Evolutionary conservation across 2,888 invertebrate species (phyloP).

Genomic region (Tinea trinotella): DNA sequence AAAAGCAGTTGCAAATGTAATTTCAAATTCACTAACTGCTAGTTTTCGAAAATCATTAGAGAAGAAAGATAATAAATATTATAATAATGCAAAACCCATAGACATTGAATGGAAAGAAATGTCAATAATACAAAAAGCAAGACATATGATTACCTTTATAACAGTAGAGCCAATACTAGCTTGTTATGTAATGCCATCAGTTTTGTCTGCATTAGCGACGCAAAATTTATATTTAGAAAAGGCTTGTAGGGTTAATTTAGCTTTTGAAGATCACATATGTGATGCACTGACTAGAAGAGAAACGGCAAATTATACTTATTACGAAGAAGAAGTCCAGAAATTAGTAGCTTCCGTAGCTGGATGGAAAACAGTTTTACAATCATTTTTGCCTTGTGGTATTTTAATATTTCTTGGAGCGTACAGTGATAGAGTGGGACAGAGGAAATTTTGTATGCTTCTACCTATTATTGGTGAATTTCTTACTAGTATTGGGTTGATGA

Average conservation of each 20-base stretch:
- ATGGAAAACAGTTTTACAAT: constrained; percentile 89
- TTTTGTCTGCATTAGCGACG: constrained; percentile 81
- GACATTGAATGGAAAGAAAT: constrained; percentile 51
- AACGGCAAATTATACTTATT: constrained; percentile 73
- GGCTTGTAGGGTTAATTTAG: constrained; percentile 87
- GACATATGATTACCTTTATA: constrained; percentile 74
- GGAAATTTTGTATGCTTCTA: constrained; percentile 86
- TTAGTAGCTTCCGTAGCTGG: constrained; percentile 86
- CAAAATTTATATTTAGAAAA: constrained; percentile 90
- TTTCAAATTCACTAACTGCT: constrained; percentile 2
- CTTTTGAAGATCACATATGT: constrained; percentile 80
- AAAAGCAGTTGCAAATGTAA: constrained; percentile 6
- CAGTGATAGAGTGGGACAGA: constrained; percentile 77
- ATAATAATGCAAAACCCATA: constrained; percentile 12
- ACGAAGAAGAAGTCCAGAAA: constrained; percentile 79
- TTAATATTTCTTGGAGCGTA: constrained; percentile 88
- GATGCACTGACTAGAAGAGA: constrained; percentile 82
- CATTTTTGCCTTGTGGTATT: constrained; percentile 82
- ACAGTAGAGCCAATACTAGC: constrained; percentile 84
- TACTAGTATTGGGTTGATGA: constrained; percentile 82
- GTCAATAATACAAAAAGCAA: constrained; percentile 69
- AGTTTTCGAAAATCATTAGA: background rate
- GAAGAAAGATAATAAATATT: constrained; percentile 13
- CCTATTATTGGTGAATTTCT: constrained; percentile 87
- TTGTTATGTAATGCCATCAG: constrained; percentile 78